A percentile compares a stretch with the other conserved stretches of the same genome.
phyloP scores from a whole-genome alignment of 1,140 invertebrate genomes.

The Galendromus occidentalis region DNA sequence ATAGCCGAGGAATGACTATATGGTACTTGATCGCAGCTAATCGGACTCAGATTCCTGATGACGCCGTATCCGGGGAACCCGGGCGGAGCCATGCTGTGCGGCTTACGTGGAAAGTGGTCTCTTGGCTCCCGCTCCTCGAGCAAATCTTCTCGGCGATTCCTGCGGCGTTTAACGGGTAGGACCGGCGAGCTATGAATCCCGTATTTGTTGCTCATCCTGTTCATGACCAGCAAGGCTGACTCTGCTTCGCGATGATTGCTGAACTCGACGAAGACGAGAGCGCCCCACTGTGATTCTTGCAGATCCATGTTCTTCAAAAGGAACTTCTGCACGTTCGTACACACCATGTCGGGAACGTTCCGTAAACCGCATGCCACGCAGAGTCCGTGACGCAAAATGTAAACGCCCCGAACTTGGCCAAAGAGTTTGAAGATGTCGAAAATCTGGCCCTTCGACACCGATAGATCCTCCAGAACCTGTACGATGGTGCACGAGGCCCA shows the following conservation, averaged over 20 bases:
- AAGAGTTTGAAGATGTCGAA: slow-evolving; percentile 3
- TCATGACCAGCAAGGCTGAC: background rate
- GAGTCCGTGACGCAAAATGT: background rate
- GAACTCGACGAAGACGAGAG: background rate
- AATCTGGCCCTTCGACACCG: background rate
- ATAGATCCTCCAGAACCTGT: background rate
- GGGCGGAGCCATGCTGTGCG: too few relatives aligned
- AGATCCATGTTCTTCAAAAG: background rate
- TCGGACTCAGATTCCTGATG: too few relatives aligned
- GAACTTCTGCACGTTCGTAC: background rate
- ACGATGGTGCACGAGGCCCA: background rate
- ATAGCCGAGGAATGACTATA: too few relatives aligned
- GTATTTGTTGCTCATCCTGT: background rate
- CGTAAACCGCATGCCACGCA: background rate
- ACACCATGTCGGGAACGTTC: background rate
- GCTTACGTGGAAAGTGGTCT: too few relatives aligned
- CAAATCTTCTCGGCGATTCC: too few relatives aligned
- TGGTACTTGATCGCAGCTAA: too few relatives aligned
- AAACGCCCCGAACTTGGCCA: background rate
- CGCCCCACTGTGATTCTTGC: background rate
- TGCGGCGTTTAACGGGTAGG: background rate
- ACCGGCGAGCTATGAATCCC: background rate
- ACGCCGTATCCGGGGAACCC: too few relatives aligned
- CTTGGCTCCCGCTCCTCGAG: too few relatives aligned
- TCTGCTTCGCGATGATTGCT: background rate